Base-by-base conservation (phyloP, 2,113 vertebrate species). In the Nerophis ophidion region DNA sequence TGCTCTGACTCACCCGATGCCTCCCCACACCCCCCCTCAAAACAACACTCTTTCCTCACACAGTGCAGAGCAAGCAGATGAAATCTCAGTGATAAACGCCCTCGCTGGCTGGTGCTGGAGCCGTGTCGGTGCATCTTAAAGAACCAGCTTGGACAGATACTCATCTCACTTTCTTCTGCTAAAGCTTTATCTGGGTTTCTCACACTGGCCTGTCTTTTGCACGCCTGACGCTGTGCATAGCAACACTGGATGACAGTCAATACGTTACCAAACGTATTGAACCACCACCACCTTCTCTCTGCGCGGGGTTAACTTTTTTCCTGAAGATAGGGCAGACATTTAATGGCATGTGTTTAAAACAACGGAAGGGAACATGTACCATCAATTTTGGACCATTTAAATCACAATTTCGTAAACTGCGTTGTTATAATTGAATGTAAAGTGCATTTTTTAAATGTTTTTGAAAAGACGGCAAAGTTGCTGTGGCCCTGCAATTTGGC, bases 81-180 rank as follows among this genome's bases (percentile, higher is more conserved):
- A 78, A 70, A 69, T 66, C 47, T 66, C 66, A 79, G 75, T 72
- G 77, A 77, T 83, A 85, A 80, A 73, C 52, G 72, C 67, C 71
- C 84, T 79, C 75, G 63, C 62, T 71, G 2, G 68, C 70, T 77
- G 75, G 73, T 75, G 65, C 68, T 58, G 64, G 33, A 76, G 58
- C 61, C 14, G 16, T 55, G 72, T 46, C 59, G 58, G 61, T 60
- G 76, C 68, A 70, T 72, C 70, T 75, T 69, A 77, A 82, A 71
- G 58, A 79, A 68, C 36, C 65, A 65, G 66, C 60, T 53, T 40
- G 53, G 48, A 70, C 65, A 70, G 77, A 82, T 84, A 68, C 57
- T 75, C 61, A 71, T 78, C 81, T 75, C 66, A 33, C 65, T 74
- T 64, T 70, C 61, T 35, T 47, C 44, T 60, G 57, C 62, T 62